Percentiles rank a stretch among this genome's conserved stretches.
Evolutionary conservation across 2,888 invertebrate genomes (phyloP).

Genomic region (Lobophora halterata): DNA sequence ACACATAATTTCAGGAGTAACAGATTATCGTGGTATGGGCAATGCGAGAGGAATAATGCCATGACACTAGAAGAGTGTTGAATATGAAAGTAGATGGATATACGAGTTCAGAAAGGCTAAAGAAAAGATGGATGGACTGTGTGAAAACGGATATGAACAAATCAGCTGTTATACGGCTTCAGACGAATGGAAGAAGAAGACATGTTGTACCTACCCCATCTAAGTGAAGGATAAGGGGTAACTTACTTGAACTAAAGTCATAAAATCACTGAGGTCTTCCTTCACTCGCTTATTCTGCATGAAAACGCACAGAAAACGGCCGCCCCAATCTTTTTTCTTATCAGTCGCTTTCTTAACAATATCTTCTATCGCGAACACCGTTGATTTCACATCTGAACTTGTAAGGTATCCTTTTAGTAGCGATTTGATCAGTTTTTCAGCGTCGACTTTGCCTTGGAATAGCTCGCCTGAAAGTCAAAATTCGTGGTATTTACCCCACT

Average conservation of each 20-base stretch:
- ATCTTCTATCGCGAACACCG: conserved; percentile 71
- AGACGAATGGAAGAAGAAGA: too few species aligned
- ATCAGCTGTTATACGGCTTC: too few species aligned
- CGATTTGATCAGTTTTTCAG: conserved; percentile 65
- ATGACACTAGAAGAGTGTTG: too few species aligned
- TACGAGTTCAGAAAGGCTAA: too few species aligned
- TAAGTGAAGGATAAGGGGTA: not conserved
- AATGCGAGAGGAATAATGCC: too few species aligned
- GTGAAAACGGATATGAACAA: too few species aligned
- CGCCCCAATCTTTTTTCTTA: conserved; percentile 77
- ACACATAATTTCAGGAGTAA: too few species aligned
- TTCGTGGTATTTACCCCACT: too few species aligned
- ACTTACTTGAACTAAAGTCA: conserved; percentile 65
- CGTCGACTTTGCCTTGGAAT: conserved; percentile 75
- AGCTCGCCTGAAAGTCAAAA: conserved; percentile 68
- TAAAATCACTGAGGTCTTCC: conserved; percentile 58
- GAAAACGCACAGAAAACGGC: conserved; percentile 76
- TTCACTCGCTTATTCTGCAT: conserved; percentile 64
- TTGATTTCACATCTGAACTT: conserved; percentile 68
- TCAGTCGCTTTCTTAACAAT: conserved; percentile 62
- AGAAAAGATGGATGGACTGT: too few species aligned
- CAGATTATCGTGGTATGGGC: too few species aligned
- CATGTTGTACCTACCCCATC: too few species aligned
- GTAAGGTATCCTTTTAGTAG: conserved; percentile 70
- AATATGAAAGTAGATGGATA: too few species aligned